Percentiles rank a stretch among this genome's conserved stretches.
phyloP scores from a whole-genome alignment of 92 coral and sea anemone species.

The Phenganax stokvisi region DNA sequence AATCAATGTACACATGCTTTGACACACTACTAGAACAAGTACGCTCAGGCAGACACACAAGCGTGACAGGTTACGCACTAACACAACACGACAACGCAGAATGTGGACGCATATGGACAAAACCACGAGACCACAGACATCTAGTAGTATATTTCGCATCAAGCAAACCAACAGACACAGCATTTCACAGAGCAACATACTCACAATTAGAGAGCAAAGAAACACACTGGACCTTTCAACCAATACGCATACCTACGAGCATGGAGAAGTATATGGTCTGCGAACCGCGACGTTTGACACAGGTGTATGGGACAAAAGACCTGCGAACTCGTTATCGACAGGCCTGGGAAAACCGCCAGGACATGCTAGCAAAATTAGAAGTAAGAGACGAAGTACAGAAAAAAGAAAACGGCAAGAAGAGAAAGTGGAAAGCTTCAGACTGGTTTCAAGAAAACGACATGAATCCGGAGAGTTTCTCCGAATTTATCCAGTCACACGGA shows the following conservation, averaged over 20 bases:
- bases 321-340: background rate
- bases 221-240: background rate
- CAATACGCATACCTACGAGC: background rate
- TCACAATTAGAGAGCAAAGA: background rate
- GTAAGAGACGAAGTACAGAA: background rate
- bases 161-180: background rate
- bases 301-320: too few relatives aligned
- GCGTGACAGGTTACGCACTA: background rate
- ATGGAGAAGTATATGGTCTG: background rate
- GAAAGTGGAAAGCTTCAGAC: background rate
- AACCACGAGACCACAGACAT: background rate
- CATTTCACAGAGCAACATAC: background rate
- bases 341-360: background rate
- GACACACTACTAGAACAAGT: too few relatives aligned
- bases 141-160: background rate
- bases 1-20: too few relatives aligned
- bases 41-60: background rate
- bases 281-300: too few relatives aligned
- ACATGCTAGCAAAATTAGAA: background rate
- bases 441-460: background rate
- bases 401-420: background rate
- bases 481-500: background rate
- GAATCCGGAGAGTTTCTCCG: background rate
- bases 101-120: background rate
- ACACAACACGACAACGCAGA: background rate